Percentiles rank a stretch among this genome's conserved stretches.
These are phyloP conservation scores for Patagioenas fasciata DNA, from an alignment of 2,113 vertebrate species.

Conservation along the genomic window DNA sequence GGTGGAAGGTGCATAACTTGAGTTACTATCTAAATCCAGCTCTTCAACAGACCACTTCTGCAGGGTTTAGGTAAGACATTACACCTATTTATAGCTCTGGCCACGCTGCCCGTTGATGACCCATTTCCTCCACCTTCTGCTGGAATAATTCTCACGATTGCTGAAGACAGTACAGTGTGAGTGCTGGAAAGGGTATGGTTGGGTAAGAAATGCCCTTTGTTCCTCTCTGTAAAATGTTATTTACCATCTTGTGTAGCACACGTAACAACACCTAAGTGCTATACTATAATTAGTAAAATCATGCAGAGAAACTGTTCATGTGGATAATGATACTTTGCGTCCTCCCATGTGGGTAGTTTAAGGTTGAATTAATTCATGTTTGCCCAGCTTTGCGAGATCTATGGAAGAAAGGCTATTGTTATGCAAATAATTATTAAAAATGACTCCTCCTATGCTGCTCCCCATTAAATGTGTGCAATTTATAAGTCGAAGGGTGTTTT, in stretches of 20 bases:
- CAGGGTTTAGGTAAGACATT: background rate
- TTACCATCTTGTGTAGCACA: constrained; percentile 17
- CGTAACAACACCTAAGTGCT: constrained; percentile 52
- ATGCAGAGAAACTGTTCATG: constrained; percentile 55
- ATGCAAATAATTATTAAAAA: constrained; percentile 68
- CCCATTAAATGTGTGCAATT: constrained; percentile 31
- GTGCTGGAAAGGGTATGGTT: background rate
- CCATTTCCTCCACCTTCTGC: constrained; percentile 7
- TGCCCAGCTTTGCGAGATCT: constrained; percentile 44
- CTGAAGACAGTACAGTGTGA: background rate
- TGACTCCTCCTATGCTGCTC: constrained; percentile 20
- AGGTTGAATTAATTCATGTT: constrained; percentile 67
- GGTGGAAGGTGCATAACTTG: background rate
- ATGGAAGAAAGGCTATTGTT: constrained; percentile 37
- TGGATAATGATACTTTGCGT: constrained; percentile 57
- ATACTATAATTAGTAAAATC: constrained; percentile 66
- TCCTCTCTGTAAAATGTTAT: constrained; percentile 35
- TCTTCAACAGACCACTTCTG: background rate
- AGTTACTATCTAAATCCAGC: background rate
- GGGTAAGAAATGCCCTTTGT: background rate
- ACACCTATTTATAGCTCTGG: background rate
- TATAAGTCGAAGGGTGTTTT: constrained; percentile 41
- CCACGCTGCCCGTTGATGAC: background rate
- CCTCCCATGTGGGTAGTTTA: constrained; percentile 56
- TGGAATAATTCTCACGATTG: background rate